A percentile compares a stretch with the other conserved stretches of the same genome.
Conservation (phyloP, 2,113 vertebrate genomes). For the Steatornis caripensis region DNA sequence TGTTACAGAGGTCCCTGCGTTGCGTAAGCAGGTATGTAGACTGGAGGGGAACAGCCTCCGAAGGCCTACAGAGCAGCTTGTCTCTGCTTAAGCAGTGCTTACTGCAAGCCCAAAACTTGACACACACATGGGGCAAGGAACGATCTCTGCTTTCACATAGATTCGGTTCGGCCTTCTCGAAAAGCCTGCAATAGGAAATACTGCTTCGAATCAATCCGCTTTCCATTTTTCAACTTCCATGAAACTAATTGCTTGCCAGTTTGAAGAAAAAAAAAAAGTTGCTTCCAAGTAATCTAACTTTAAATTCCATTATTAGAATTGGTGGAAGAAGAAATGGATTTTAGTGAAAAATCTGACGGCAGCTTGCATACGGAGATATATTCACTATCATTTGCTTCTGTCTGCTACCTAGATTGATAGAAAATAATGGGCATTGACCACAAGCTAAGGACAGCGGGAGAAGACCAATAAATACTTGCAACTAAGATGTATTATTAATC, state of each 20-base stretch:
- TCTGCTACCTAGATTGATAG: slow-evolving; percentile 32
- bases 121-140: fast-evolving
- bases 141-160: not conserved
- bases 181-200: not conserved
- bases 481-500: slow-evolving; percentile 61
- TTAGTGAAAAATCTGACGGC: slow-evolving; percentile 24
- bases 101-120: not conserved
- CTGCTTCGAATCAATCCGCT: not conserved
- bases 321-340: slow-evolving; percentile 35
- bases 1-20: not conserved
- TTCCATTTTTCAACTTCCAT: slow-evolving; percentile 13
- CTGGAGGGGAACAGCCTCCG: not conserved
- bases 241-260: slow-evolving; percentile 22
- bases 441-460: slow-evolving; percentile 34
- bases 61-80: not conserved
- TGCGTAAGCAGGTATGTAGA: not conserved
- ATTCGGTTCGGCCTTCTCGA: fast-evolving
- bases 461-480: slow-evolving; percentile 55
- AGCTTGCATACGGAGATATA: slow-evolving; percentile 34
- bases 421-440: slow-evolving; percentile 60
- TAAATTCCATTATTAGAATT: slow-evolving; percentile 45
- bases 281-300: slow-evolving; percentile 45
- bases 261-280: not conserved
- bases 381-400: slow-evolving; percentile 38
- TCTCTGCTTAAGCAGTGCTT: not conserved